Base-by-base conservation (phyloP, 2,113 vertebrate species). In the Sylvilagus bachmani region DNA sequence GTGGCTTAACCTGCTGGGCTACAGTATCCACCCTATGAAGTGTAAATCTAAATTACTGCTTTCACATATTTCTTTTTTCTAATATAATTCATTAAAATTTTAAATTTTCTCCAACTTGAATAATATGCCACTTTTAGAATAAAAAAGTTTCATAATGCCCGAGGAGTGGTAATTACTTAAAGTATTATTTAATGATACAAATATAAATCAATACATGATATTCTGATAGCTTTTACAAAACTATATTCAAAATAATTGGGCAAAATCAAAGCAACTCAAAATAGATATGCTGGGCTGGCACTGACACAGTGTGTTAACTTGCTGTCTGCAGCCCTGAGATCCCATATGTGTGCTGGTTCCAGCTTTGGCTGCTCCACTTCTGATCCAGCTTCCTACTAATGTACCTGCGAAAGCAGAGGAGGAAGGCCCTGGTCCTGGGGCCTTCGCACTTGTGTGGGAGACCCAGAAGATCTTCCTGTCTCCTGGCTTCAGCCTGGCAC, bases 231-330 rank as follows among this genome's bases (percentile, higher is more conserved):
- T 84, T 90, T 91, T 74, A 55, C 16, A 19, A 22, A 91, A 51
- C 4, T 83, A 86, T 86, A 77, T 77, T 10, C 2, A 69, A 77
- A 91, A 51, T 0, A 86, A 82, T 49, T 22, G 10, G 9, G 3
- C 5, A 88, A 87, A 90, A 62, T 33, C 79, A 94, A 81, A 67
- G 21, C 19, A 71, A 90, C 38, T 64, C n/a, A 89, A 96, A 73
- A 74, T 90, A 90, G 71, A 44, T 27, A 73, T 69, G 64, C 70
- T 44, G 44, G 44, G 44, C 44, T 44, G 44, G 44, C 44, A 44
- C 44, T 44, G 44, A 44, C 44, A 44, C 44, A 44, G 44, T 44
- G 44, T 6, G 44, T 44, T 44, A 44, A 44, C 6, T 6, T 44
- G 44, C 44, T 6, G 44, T 44, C 44, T 44, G 44, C 44, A 44